phyloP scores from a whole-genome alignment of 1,140 invertebrate species.

The Pseudobourletiella spinata region DNA sequence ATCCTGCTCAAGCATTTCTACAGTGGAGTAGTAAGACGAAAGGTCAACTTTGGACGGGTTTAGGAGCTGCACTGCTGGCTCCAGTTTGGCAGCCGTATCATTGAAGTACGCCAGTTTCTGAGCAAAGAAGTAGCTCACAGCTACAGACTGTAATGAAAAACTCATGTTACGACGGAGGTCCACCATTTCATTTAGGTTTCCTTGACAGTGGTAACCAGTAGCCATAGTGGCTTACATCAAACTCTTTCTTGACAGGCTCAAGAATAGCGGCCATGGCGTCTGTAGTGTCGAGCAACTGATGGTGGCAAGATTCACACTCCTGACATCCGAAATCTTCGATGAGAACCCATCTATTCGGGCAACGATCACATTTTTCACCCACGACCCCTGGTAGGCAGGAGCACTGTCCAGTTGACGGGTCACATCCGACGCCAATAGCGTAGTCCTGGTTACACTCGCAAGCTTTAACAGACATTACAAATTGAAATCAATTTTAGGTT shows the following conservation, averaged over 20 bases:
- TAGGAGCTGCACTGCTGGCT: slow-evolving; percentile 54
- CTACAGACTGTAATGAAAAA: slow-evolving; percentile 50
- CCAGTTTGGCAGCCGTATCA: slow-evolving; percentile 52
- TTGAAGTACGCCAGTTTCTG: slow-evolving; percentile 65
- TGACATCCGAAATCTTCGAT: slow-evolving; percentile 60
- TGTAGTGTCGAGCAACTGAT: slow-evolving; percentile 75
- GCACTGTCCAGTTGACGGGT: slow-evolving; percentile 74
- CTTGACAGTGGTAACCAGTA: no score
- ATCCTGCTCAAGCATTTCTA: slow-evolving; percentile 52
- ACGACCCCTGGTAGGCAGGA: slow-evolving; percentile 89
- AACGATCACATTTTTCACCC: slow-evolving; percentile 89
- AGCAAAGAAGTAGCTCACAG: slow-evolving; percentile 66
- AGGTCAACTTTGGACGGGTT: slow-evolving; percentile 57
- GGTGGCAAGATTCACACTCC: slow-evolving; percentile 80
- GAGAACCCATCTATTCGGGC: slow-evolving; percentile 73
- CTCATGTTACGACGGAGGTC: no score
- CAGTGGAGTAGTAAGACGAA: slow-evolving; percentile 48
- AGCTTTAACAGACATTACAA: slow-evolving; percentile 45
- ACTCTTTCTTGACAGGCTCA: slow-evolving; percentile 56
- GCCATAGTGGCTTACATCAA: slow-evolving; percentile 57
- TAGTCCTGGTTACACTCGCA: slow-evolving; percentile 80
- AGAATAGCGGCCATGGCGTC: slow-evolving; percentile 59
- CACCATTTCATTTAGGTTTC: no score
- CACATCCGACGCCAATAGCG: slow-evolving; percentile 79
- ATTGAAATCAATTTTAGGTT: slow-evolving; percentile 3